These are phyloP conservation scores for Sisor rabdophorus DNA, from an alignment of 2,113 vertebrate species.

Conservation along the genomic window DNA sequence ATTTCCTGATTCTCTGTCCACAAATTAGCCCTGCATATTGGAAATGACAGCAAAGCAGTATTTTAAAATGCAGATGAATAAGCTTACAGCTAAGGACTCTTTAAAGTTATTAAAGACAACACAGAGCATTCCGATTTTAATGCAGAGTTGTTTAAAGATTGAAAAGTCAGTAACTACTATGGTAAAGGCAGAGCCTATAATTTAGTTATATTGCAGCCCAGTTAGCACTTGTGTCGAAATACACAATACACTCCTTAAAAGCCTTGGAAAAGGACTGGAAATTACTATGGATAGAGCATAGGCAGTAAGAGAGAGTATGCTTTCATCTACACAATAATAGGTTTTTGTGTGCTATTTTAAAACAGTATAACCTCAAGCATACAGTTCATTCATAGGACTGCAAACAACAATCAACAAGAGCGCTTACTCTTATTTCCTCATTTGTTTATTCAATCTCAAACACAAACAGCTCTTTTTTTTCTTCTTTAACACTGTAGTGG, in stretches of 20 bases:
- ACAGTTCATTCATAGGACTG: not conserved
- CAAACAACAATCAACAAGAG: not conserved
- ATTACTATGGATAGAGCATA: not conserved
- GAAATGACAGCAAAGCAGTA: constrained; percentile 10
- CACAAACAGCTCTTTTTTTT: not conserved
- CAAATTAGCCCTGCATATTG: constrained; percentile 4
- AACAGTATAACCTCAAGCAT: not conserved
- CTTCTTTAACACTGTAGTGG: not conserved
- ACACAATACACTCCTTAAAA: constrained; percentile 16
- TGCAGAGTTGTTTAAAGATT: constrained; percentile 1
- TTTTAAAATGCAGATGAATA: not conserved
- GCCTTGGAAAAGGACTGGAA: not conserved
- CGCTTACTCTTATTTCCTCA: not conserved
- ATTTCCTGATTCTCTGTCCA: not conserved
- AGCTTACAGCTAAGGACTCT: constrained; percentile 23
- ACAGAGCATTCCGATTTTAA: constrained; percentile 5
- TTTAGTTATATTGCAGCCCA: constrained; percentile 5
- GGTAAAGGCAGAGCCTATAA: constrained; percentile 4
- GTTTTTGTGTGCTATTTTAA: not conserved
- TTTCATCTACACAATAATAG: not conserved
- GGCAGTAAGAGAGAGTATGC: not conserved
- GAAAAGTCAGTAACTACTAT: constrained; percentile 15
- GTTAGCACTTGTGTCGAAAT: constrained; percentile 1
- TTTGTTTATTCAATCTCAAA: not conserved
- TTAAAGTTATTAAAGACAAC: constrained; percentile 11